Percentiles rank a stretch among this genome's conserved stretches.
Evolutionary conservation across 2,113 vertebrate species (phyloP).

Genomic region (Crocuta crocuta): DNA sequence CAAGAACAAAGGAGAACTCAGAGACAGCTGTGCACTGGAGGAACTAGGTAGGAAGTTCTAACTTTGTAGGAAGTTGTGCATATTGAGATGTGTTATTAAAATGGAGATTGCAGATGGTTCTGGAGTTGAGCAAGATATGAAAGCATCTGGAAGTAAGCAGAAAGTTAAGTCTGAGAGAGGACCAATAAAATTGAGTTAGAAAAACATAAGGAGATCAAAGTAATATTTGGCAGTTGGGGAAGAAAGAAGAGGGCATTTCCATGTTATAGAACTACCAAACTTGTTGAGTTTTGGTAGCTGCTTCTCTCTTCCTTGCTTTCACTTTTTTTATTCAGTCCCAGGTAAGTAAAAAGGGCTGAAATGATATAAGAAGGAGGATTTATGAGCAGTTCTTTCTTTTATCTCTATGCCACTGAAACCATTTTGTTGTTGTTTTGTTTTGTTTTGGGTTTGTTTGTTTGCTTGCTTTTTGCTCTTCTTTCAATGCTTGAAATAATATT

Average conservation of each 20-base stretch:
- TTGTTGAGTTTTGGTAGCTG: neutral
- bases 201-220: neutral
- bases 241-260: neutral
- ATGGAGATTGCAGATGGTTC: neutral
- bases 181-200: neutral
- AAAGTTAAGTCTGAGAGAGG: neutral
- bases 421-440: too few relatives aligned
- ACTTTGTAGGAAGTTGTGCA: neutral
- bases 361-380: neutral
- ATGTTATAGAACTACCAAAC: neutral
- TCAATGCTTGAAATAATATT: conserved; percentile 45
- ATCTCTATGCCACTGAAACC: neutral
- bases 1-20: neutral
- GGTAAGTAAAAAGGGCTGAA: neutral
- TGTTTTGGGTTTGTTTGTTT: too few relatives aligned
- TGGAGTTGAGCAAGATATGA: neutral
- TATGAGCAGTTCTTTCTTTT: conserved; percentile 13
- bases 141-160: neutral
- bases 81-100: neutral
- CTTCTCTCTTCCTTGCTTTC: neutral
- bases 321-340: conserved; percentile 13
- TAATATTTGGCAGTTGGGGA: neutral
- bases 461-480: neutral
- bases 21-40: neutral
- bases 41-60: neutral